Evolutionary conservation across 2,888 invertebrate species (phyloP), one percentile per base, ranked within the genome.

Genomic region (Hydroisotoma schaefferi): DNA sequence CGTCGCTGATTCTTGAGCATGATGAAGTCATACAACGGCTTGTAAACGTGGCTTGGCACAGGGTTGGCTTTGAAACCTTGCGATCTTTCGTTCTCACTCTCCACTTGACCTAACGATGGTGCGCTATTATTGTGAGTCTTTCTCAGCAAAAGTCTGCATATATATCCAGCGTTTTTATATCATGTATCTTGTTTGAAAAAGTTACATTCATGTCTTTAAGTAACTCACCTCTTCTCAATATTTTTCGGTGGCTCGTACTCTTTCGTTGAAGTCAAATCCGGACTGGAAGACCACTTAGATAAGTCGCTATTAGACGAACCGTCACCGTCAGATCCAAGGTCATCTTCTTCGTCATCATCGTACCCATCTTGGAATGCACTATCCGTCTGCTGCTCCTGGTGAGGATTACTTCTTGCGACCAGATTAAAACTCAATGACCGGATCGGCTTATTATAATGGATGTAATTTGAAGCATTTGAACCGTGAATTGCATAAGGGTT

Each of bases 1-100:
- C 71, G 58, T 48, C 59, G 38, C 52, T 71, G 67, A 46, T 70
- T 71, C 55, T 69, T 70, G 10, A 70, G 65, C 68, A 70, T 68
- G 26, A 71, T 70, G 22, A 66, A 63, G 37, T 70, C 67, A 63
- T 64, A 71, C 18, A 71, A 53, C 15, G 68, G 69, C 51, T 70
- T 67, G 56, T 67, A 62, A 12, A 70, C 67, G 59, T 71, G 69
- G 22, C 58, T 61, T 29, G 71, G 71, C 10, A 71, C 70, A 6
- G 71, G 71, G 58, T 71, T 59, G 4, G 69, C 67, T 37, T 58
- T 63, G 28, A 69, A 68, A 2, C 43, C 37, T 10, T 57, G 60
- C 15, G 63, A 49, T 23, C 49, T 22, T 51, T 29, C 15, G 15
- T 51, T 57, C 15, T 65, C 60, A 38, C 58, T 55, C 2, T 65